Percentiles rank a stretch among this genome's conserved stretches.
Evolutionary conservation across 2,888 invertebrate genomes (phyloP).

Genomic region (Tenthredo livida): DNA sequence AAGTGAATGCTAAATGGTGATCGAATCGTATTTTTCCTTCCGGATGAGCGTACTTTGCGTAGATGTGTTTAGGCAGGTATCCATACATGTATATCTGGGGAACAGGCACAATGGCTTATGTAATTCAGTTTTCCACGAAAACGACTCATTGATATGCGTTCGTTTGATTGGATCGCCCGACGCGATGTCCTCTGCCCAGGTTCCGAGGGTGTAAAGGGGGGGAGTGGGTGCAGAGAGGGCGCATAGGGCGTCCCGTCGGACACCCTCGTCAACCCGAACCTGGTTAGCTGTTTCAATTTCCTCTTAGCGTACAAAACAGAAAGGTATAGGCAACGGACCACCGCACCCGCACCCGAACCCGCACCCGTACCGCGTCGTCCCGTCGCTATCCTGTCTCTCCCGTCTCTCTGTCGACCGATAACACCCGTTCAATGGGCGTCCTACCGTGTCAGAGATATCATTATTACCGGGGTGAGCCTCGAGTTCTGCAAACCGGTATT

Average conservation of each 20-base stretch:
- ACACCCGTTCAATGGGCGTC: slow-evolving; percentile 49
- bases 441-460: slow-evolving; percentile 54
- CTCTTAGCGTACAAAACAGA: slow-evolving; percentile 72
- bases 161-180: slow-evolving; percentile 74
- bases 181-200: slow-evolving; percentile 17
- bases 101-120: slow-evolving; percentile 62
- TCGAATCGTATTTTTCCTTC: not conserved
- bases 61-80: slow-evolving; percentile 4
- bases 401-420: slow-evolving; percentile 46
- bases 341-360: not conserved
- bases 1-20: not conserved
- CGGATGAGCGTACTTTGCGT: not conserved
- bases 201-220: no score
- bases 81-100: not conserved
- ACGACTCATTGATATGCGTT: slow-evolving; percentile 77
- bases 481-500: slow-evolving; percentile 37
- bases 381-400: slow-evolving; percentile 10
- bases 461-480: slow-evolving; percentile 11
- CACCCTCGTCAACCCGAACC: slow-evolving; percentile 68
- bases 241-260: slow-evolving; percentile 49
- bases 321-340: slow-evolving; percentile 59
- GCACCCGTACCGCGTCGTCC: slow-evolving; percentile 1
- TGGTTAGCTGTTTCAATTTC: slow-evolving; percentile 76
- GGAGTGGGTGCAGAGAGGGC: not conserved
- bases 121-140: slow-evolving; percentile 75